Evolutionary conservation across 1,140 invertebrate species (phyloP).

Genomic region (Parapsyche elsis): DNA sequence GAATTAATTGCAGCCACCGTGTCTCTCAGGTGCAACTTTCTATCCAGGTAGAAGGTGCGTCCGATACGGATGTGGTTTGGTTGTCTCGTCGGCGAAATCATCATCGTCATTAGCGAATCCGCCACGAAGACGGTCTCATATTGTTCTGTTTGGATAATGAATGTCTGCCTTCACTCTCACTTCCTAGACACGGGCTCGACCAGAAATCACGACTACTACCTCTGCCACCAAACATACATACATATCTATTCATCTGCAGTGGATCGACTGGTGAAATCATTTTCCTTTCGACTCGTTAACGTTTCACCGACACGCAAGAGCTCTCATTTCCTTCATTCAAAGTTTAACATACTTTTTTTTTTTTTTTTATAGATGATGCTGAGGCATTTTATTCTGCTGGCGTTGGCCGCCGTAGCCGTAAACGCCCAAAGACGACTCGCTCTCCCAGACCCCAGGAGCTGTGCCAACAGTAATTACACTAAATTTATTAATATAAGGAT

Average conservation of each 20-base stretch:
- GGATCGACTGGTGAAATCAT: slow-evolving; percentile 1
- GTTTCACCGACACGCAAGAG: neutral
- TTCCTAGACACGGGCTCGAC: neutral
- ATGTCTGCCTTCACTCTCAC: slow-evolving; percentile 4
- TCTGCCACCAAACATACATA: neutral
- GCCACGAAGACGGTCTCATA: neutral
- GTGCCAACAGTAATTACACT: slow-evolving; percentile 79
- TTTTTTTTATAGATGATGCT: slow-evolving; percentile 53
- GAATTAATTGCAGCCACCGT: too few species aligned
- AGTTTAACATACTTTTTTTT: slow-evolving; percentile 2
- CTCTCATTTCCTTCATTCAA: neutral
- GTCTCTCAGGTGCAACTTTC: neutral
- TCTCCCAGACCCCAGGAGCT: slow-evolving; percentile 87
- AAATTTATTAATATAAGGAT: too few species aligned
- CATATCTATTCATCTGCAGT: neutral
- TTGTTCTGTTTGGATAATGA: neutral
- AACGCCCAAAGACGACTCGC: slow-evolving; percentile 83
- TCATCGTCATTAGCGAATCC: slow-evolving; percentile 17
- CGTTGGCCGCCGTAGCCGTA: slow-evolving; percentile 45
- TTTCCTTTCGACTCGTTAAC: slow-evolving; percentile 14
- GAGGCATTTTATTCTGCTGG: slow-evolving; percentile 51
- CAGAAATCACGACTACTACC: slow-evolving; percentile 9
- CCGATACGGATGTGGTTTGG: neutral
- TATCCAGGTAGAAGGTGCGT: neutral
- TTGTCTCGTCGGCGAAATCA: neutral